Base-by-base conservation (phyloP, 2,113 vertebrate species). In the Gambusia holbrooki region DNA sequence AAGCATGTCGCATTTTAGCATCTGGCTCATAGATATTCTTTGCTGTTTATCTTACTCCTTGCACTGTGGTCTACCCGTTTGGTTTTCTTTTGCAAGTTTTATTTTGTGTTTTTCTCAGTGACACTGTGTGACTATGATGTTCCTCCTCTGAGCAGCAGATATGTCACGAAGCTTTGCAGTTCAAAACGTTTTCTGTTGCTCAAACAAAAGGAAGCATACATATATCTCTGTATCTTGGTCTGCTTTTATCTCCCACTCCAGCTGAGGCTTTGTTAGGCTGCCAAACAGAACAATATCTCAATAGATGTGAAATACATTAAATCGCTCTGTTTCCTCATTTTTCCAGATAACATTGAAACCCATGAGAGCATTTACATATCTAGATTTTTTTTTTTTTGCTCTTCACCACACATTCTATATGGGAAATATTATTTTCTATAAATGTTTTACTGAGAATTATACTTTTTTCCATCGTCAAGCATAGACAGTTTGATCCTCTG, bases 21-120 rank as follows among this genome's bases (percentile, higher is more conserved):
- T 89, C 87, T 90, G 76, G 11, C 19, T 27, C 83, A 87, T 76
- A 89, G 86, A 86, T 78, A 68, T 69, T 84, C 65, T 85, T 67
- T 73, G 67, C 77, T 77, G 83, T 63, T 90, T 90, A 86, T 90
- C 84, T 81, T 82, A 66, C 77, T 69, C 69, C 79, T 81, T 86
- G 81, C 74, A 84, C 87, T 83, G 76, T 86, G 76, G 82, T 87
- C 83, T 81, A 71, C 87, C 81, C 83, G 83, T 89, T 90, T 89
- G 82, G 77, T 32, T 32, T 32, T 32, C 81, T 68, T 80, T 89
- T 87, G 80, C 83, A 85, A 85, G 80, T 87, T 86, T 83, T 78
- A 88, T 81, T 66, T 70, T 60, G 81, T 77, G 72, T 85, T 83
- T 88, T 73, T 86, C 80, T 85, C 73, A 66, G 78, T 87, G 66